Evolutionary conservation across 1,140 invertebrate species (phyloP).

Genomic region (Drosophila ficusphila): DNA sequence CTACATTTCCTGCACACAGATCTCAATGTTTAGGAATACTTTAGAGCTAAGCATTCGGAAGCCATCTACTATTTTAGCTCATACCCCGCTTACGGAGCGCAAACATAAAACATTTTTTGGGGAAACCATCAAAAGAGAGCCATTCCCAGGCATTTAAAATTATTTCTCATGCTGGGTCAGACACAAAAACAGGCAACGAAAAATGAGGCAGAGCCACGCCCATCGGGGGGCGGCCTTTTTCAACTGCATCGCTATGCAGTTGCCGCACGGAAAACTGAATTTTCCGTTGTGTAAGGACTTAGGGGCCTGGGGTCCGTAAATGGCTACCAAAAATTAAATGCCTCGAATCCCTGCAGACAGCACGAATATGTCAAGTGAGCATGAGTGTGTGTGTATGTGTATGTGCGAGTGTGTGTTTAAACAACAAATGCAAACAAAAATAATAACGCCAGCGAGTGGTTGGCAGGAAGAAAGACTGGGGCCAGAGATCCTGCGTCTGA

Average conservation of each 20-base stretch:
- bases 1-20: conserved; percentile 2
- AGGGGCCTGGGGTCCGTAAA: conserved; percentile 25
- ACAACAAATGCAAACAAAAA: conserved; percentile 40
- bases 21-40: conserved; percentile 13
- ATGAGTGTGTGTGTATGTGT: conserved; percentile 15
- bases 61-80: conserved; percentile 16
- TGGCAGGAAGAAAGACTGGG: neutral
- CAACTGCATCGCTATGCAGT: conserved; percentile 37
- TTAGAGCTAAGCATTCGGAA: conserved; percentile 33
- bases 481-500: conserved; percentile 51
- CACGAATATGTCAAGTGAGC: conserved; percentile 68
- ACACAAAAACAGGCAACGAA: conserved; percentile 18
- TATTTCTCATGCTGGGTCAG: conserved; percentile 14
- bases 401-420: conserved; percentile 35
- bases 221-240: neutral
- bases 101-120: conserved; percentile 50
- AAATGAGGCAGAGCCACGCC: conserved; percentile 19
- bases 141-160: conserved; percentile 39
- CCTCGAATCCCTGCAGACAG: conserved; percentile 46
- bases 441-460: conserved; percentile 19
- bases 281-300: conserved; percentile 36
- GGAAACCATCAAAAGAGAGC: conserved; percentile 37
- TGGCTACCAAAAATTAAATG: conserved; percentile 73
- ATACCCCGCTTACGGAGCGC: conserved; percentile 30
- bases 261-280: conserved; percentile 18